These are phyloP conservation scores for Chymomyza amoena DNA, from an alignment of 2,888 invertebrate genomes.

Conservation along the genomic window DNA sequence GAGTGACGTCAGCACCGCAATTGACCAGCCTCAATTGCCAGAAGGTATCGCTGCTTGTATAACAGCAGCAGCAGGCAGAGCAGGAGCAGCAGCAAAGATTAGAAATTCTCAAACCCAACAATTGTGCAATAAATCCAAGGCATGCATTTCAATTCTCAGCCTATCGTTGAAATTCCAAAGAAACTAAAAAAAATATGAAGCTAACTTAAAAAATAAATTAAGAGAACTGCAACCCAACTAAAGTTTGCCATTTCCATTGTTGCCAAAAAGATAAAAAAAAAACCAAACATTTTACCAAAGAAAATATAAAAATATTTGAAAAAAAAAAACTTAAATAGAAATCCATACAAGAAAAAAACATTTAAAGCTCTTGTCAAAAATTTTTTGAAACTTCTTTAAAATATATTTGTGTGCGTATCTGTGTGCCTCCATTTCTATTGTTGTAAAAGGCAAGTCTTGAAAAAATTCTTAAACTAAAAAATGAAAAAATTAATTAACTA, in stretches of 20 bases:
- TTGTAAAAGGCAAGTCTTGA: constrained; percentile 24
- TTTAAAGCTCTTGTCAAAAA: not conserved
- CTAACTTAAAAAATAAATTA: constrained; percentile 24
- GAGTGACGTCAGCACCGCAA: constrained; percentile 52
- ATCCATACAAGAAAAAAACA: not conserved
- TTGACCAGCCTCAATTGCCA: constrained; percentile 75
- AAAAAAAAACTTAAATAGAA: constrained; percentile 19
- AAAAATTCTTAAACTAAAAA: constrained; percentile 5
- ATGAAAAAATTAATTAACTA: not conserved
- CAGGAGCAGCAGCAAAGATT: constrained; percentile 38
- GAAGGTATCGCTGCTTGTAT: constrained; percentile 77
- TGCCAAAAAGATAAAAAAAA: constrained; percentile 52
- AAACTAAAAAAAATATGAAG: constrained; percentile 24
- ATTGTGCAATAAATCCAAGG: constrained; percentile 56
- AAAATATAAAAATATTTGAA: constrained; percentile 8
- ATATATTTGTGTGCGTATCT: constrained; percentile 30
- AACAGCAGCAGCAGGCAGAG: constrained; percentile 56
- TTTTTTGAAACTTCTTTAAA: constrained; percentile 19
- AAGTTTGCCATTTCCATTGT: constrained; percentile 51
- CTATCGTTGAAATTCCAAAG: constrained; percentile 28
- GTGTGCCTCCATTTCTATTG: constrained; percentile 26
- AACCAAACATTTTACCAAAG: constrained; percentile 36
- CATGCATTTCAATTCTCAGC: constrained; percentile 39
- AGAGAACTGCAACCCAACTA: constrained; percentile 22
- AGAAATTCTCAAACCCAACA: constrained; percentile 42